Base-by-base conservation (phyloP, 2,113 vertebrate genomes). In the Carassius carassius region DNA sequence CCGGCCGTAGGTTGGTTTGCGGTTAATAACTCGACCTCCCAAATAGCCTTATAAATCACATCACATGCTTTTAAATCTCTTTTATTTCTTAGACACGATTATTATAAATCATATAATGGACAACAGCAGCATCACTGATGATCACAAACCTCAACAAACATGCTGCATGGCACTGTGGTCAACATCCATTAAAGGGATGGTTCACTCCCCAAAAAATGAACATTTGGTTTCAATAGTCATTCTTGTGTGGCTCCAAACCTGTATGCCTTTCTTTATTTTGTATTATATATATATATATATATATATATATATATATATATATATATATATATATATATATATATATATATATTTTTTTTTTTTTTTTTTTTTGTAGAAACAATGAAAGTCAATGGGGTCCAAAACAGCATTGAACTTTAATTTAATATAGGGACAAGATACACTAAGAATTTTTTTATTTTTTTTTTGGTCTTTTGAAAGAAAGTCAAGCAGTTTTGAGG, bases 1-100 rank as follows among this genome's bases (percentile, higher is more conserved):
- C 3, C 37, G 19, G 74, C 32, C 8, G 14, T 56, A 73, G 74
- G 81, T 70, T 37, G 23, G 74, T 69, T 83, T 16, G 23, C 10
- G 81, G 76, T 81, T 84, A 76, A 81, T 62, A 77, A 47, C 74
- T 54, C 70, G 56, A 44, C 29, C 23, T 76, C 81, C 37, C 84
- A 70, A 84, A 88, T 69, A 88, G 84, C 84, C 79, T 86, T 88
- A 88, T 84, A 88, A 86, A 86, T 82, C 80, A 82, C 47, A 56
- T 13, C 65, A 70, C 7, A 70, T 19, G 17, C 11, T 54, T 82
- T 72, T 69, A 72, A 56, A 82, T 80, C 25, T 21, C 51, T 32
- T 76, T 49, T 76, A 51, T 17, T 10, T 54, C 23, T 32, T 51
- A 29, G 16, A 56, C 65, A 37, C 32, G 4, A 51, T 23, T 3